Percentiles rank a stretch among this genome's conserved stretches.
These are phyloP conservation scores for Sminthurinus aureus DNA, from an alignment of 2,888 invertebrate genomes.

Conservation along the genomic window DNA sequence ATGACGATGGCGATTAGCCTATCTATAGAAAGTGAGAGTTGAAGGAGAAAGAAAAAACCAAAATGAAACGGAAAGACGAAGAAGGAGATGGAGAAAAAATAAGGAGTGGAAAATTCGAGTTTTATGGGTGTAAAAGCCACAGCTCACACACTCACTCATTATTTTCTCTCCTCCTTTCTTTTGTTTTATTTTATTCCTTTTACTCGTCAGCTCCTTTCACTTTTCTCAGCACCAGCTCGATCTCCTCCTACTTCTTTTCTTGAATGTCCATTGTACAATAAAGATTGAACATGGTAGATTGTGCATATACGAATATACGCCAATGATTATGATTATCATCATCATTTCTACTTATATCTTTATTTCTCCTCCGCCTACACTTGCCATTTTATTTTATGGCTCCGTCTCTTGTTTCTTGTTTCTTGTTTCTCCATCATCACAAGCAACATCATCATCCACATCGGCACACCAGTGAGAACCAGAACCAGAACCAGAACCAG, in stretches of 20 bases:
- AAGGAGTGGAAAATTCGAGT: not conserved
- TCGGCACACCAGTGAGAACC: no score
- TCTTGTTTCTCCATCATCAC: no score
- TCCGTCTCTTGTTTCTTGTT: no score
- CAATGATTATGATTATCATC: not conserved
- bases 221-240: not conserved
- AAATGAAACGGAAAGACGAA: not conserved
- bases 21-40: not conserved
- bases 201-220: not conserved
- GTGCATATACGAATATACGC: no score
- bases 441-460: no score
- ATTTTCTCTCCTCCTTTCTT: slow-evolving; percentile 1
- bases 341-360: not conserved
- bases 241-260: no score
- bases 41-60: not conserved
- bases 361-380: not conserved
- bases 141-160: not conserved
- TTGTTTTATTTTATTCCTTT: not conserved
- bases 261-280: no score
- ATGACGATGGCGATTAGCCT: no score
- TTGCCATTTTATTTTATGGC: not conserved
- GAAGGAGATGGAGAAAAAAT: not conserved
- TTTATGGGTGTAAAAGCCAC: not conserved
- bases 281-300: no score
- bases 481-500: no score